Conservation (phyloP, 2,888 invertebrate species). For the Papilio protenor region DNA sequence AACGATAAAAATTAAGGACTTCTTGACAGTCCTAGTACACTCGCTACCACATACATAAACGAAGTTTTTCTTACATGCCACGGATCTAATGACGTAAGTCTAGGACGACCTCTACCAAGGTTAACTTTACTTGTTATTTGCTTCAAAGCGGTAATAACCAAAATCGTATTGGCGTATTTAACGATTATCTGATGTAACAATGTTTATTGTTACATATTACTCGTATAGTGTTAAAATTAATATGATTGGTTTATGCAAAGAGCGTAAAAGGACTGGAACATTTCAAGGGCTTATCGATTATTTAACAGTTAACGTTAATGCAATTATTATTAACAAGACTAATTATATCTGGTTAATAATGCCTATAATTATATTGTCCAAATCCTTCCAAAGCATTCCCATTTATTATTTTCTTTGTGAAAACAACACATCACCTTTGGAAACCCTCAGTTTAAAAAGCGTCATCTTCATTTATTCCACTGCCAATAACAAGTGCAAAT, state of each 20-base stretch:
- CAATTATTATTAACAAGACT: background rate
- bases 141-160: slow-evolving; percentile 11
- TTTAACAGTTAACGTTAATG: slow-evolving; percentile 8
- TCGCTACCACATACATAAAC: too few relatives aligned
- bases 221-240: background rate
- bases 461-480: slow-evolving; percentile 32
- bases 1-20: background rate
- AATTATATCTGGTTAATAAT: background rate
- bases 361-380: background rate
- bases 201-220: slow-evolving; percentile 6
- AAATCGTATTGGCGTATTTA: background rate
- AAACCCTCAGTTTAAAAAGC: slow-evolving; percentile 4
- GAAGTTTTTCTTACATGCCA: background rate
- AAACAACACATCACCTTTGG: background rate
- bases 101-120: background rate
- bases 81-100: background rate
- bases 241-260: slow-evolving; percentile 10
- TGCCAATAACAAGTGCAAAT: slow-evolving; percentile 38
- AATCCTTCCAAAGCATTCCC: background rate
- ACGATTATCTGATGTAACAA: slow-evolving; percentile 10
- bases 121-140: slow-evolving; percentile 6
- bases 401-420: background rate
- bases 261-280: slow-evolving; percentile 11
- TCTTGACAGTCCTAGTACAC: background rate
- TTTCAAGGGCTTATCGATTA: slow-evolving; percentile 22